These are phyloP conservation scores for Elysia chlorotica DNA, from an alignment of 1,140 invertebrate species.

Conservation along the genomic window DNA sequence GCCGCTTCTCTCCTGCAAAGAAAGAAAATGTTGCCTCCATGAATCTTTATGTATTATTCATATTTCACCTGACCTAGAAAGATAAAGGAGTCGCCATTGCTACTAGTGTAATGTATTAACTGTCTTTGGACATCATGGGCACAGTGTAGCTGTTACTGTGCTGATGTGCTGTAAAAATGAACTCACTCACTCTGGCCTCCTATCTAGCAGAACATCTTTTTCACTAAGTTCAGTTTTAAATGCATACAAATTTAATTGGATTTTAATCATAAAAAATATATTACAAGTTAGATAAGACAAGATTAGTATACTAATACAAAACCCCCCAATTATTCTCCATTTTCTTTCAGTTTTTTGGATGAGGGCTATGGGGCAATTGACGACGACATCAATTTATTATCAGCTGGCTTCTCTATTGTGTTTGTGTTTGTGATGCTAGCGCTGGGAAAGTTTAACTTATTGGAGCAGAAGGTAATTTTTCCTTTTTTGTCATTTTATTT, in stretches of 20 bases:
- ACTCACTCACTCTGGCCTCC: no score
- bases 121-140: no score
- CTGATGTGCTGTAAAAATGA: no score
- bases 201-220: background rate
- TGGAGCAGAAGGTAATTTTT: conserved; percentile 70
- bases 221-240: background rate
- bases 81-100: no score
- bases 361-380: conserved; percentile 66
- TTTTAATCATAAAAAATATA: background rate
- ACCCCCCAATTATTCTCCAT: no score
- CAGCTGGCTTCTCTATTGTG: conserved; percentile 73
- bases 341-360: conserved; percentile 49
- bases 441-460: conserved; percentile 75
- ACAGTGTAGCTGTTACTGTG: no score
- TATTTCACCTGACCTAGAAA: no score
- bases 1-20: no score
- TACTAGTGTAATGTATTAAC: no score
- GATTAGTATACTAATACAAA: background rate
- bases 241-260: background rate
- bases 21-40: no score
- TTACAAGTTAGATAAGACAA: background rate
- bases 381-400: conserved; percentile 74
- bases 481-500: conserved; percentile 44
- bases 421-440: conserved; percentile 76
- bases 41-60: no score